Base-by-base conservation (phyloP, 2,888 invertebrate genomes). In the Eupithecia pulchellata region DNA sequence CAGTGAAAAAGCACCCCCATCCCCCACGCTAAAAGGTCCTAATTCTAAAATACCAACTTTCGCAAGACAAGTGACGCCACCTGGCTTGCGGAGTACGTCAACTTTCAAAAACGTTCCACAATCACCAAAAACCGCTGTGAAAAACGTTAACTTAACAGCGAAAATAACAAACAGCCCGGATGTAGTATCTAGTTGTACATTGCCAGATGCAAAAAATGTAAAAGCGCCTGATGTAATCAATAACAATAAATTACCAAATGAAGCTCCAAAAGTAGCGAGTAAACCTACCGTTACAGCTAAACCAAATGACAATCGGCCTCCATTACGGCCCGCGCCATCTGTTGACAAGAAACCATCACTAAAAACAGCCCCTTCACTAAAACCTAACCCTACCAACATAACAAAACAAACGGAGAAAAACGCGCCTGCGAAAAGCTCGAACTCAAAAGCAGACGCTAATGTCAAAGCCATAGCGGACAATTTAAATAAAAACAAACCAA, bases 151-250 rank as follows among this genome's bases (percentile, higher is more conserved):
- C 72, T 66, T 87, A 77, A 80, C 86, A 65, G 81, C 89, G 4
- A 91, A 91, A 80, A 90, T 91, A 71, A 87, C 81, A 73, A 97
- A 96, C 80, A 96, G 96, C 84, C 97, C 97, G 0, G 97, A 97
- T 83, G 87, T 97, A 36, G 97, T 97, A 4, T 96, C 96, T 0
- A 97, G 97, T 81, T 97, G 97, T 83, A 95, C 95, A 0, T 89
- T 92, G n/a, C 88, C 89, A 0, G 93, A 94, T 34, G 84, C 87
- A 17, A 92, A 94, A 66, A 91, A 90, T 27, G 88, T 92, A 0
- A 96, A 96, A 86, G 95, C 96, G 0, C 96, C 96, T 0, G 96
- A 96, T 80, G 95, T 96, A n/a, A 90, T 96, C 30, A 95, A 95
- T 69, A 94, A 93, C 77, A 94, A 94, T 78, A 95, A 95, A 81